Conservation (phyloP, 2,888 invertebrate species). For the Colostygia pectinataria region DNA sequence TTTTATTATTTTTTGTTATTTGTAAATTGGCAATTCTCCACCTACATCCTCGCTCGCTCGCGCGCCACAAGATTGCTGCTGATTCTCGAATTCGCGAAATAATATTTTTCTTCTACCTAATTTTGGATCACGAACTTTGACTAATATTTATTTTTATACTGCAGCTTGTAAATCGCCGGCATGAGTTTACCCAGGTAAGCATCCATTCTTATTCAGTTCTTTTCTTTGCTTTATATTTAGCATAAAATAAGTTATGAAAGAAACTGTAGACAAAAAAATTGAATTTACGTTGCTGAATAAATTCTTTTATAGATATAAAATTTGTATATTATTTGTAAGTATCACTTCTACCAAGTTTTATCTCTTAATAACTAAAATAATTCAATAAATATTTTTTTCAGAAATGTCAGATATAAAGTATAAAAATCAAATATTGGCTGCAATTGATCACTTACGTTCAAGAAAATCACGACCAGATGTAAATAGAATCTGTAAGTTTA, state of each 20-base stretch:
- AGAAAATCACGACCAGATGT: constrained; percentile 93
- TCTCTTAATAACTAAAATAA: neutral
- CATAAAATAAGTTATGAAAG: constrained; percentile 1
- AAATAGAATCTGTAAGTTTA: constrained; percentile 91
- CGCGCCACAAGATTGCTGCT: no score
- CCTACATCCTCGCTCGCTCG: no score
- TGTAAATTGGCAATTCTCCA: no score
- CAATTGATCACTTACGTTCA: constrained; percentile 91
- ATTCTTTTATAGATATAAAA: no score
- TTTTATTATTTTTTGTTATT: no score
- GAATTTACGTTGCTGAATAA: no score
- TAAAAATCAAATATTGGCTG: constrained; percentile 90
- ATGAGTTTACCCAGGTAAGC: constrained; percentile 72
- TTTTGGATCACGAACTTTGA: neutral
- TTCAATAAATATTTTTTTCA: constrained; percentile 47
- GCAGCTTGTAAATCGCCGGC: constrained; percentile 61
- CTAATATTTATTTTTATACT: constrained; percentile 9
- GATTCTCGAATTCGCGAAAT: neutral
- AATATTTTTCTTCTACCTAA: neutral
- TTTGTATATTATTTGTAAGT: neutral
- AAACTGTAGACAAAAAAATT: no score
- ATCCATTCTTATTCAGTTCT: neutral
- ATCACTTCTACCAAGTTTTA: neutral
- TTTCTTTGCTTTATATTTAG: constrained; percentile 8
- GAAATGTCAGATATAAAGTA: constrained; percentile 85